Base-by-base conservation (phyloP, 2,888 invertebrate genomes). In the Ceriagrion tenellum region DNA sequence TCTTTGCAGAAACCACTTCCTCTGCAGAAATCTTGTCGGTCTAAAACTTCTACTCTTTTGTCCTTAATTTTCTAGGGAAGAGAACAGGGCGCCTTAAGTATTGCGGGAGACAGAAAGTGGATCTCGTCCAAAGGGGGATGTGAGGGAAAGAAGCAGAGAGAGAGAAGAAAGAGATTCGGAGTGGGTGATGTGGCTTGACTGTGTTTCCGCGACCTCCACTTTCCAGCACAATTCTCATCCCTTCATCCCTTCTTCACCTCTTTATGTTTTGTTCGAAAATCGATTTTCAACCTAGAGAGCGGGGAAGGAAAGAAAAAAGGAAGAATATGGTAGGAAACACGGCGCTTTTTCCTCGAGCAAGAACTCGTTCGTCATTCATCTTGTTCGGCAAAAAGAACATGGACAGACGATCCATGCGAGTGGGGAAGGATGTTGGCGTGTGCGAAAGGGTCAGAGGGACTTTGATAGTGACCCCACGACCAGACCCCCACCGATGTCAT, bases 301-400 rank as follows among this genome's bases (percentile, higher is more conserved):
- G 81, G 12, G 20, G 59, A 35, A 0, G 16, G 81, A 26, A 30
- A 0, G 16, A 35, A 26, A 30, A 16, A 18, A 16, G 16, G 0
- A 18, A 81, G 81, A 18, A 18, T 16, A 13, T 35, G 81, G 35
- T 81, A 35, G 81, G 35, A 81, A 81, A 81, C 18, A 35, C 81
- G 35, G 35, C 81, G 81, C 35, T 81, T 16, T 35, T 81, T 81
- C 35, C 81, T 81, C 81, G 30, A 81, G 35, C 81, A 35, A 81
- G 16, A 81, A 81, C 81, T 10, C 81, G 81, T 35, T 81, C 81
- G 81, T 81, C 81, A 81, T 81, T 81, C 81, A 81, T 81, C 81
- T 81, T 81, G 81, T 81, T 81, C 81, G 81, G 81, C 30, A 35
- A 81, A 81, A 81, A 81, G 35, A 81, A 81, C 35, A 81, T 81